Evolutionary conservation across 1,140 invertebrate species (phyloP).

Genomic region (Drosophila aff.): DNA sequence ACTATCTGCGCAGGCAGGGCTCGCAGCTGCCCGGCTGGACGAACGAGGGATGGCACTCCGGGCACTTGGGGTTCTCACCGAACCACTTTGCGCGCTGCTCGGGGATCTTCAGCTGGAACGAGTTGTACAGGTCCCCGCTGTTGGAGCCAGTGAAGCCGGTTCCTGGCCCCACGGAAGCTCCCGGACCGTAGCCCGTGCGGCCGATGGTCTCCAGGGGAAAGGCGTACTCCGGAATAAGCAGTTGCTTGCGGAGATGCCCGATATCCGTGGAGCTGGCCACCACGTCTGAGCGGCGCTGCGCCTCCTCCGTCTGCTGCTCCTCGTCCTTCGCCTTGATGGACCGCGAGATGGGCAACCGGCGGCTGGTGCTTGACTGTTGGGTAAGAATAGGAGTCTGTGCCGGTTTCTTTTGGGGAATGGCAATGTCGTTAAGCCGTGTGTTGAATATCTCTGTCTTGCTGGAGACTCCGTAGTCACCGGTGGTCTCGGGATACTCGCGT

Average conservation of each 20-base stretch:
- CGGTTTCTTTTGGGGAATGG: constrained; percentile 16
- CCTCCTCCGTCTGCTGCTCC: constrained; percentile 45
- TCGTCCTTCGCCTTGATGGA: constrained; percentile 74
- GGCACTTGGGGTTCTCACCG: constrained; percentile 87
- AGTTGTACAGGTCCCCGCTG: constrained; percentile 86
- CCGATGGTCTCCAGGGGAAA: constrained; percentile 86
- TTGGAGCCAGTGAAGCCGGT: neutral
- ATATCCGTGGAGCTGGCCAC: constrained; percentile 62
- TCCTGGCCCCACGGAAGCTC: constrained; percentile 12
- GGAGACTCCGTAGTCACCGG: constrained; percentile 55
- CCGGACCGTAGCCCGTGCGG: constrained; percentile 86
- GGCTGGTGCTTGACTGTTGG: constrained; percentile 31
- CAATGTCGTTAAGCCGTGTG: constrained; percentile 62
- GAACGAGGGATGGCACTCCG: constrained; percentile 87
- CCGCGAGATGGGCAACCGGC: constrained; percentile 62
- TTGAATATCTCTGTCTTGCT: constrained; percentile 40
- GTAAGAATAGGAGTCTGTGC: neutral
- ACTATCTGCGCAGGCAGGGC: constrained; percentile 86
- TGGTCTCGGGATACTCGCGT: constrained; percentile 73
- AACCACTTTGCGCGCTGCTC: constrained; percentile 86
- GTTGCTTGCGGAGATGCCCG: constrained; percentile 73
- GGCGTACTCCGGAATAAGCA: constrained; percentile 86
- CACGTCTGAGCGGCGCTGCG: constrained; percentile 56
- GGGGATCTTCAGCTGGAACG: constrained; percentile 87
- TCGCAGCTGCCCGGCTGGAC: constrained; percentile 87